Evolutionary conservation across 2,888 invertebrate genomes (phyloP), one percentile per base, ranked within the genome.

Genomic region (Drosophila algonquin): DNA sequence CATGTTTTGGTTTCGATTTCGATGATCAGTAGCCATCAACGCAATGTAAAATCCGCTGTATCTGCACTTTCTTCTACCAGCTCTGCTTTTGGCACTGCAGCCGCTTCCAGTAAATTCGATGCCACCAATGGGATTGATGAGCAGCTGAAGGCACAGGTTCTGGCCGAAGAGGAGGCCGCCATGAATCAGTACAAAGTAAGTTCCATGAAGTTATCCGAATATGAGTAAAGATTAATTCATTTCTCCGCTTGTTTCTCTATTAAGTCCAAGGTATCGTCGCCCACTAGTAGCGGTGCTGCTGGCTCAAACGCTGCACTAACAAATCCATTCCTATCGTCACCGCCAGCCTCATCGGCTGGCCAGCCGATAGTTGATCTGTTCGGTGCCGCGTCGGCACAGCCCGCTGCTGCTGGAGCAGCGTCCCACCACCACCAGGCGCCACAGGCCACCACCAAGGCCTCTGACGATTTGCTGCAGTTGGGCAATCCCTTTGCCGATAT

Each of bases 161-260:
- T 99, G 70, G 98, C 98, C 32, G 98, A 99, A 91, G 99, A 99
- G 92, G 98, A 98, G 92, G 98, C 98, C 30, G 97, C 97, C 63
- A 96, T 99, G 94, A 98, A 97, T 93, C 97, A 97, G 93, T 97
- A 98, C 92, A 98, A 98, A 95, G 98, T 97, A 92, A 87, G 83
- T 78, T 8, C 1, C 2, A 8, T 9, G 18, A 30, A n/a, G 7
- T 21, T 44, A n/a, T 9, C 16, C 7, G 58, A 3, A 16, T 12
- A 8, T 56, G 12, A 44, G n/a, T 6, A 5, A 35, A 14, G 48
- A 58, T 59, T 52, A 50, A 76, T 64, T 32, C 21, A 47, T 73
- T 57, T 71, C 14, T 64, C n/a, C 59, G 55, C 60, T 46, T 56
- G 48, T 50, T 65, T 54, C 44, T 59, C 54, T 63, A 67, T 54